phyloP scores from a whole-genome alignment of 2,113 vertebrate genomes.

The Osmerus eperlanus region DNA sequence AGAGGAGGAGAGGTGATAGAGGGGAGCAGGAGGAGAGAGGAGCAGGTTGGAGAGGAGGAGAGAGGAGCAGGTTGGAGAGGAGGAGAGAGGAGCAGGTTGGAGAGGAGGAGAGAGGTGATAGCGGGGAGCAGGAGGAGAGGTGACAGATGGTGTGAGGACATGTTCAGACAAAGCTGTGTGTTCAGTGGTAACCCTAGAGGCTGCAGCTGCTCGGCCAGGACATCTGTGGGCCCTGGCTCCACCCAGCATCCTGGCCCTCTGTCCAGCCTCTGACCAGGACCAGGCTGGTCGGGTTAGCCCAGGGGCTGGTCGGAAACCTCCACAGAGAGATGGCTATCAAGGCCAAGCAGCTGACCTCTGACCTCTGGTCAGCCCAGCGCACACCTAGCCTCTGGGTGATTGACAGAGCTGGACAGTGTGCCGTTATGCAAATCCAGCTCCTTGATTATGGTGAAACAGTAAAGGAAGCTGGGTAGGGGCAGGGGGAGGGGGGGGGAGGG shows the following conservation, averaged over 20 bases:
- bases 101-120: no score
- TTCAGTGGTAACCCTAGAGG: slow-evolving; percentile 4
- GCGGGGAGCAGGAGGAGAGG: not conserved
- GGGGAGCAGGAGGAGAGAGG: not conserved
- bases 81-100: no score
- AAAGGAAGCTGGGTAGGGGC: no score
- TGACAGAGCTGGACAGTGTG: not conserved
- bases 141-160: slow-evolving; percentile 8
- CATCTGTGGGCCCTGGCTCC: no score
- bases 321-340: slow-evolving; percentile 40
- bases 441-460: not conserved
- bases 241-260: no score
- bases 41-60: not conserved
- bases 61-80: no score
- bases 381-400: slow-evolving; percentile 15
- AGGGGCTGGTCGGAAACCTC: slow-evolving; percentile 27
- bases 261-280: no score
- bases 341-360: slow-evolving; percentile 36
- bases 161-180: slow-evolving; percentile 25
- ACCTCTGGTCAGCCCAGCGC: slow-evolving; percentile 38
- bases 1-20: no score
- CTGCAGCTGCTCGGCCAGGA: not conserved
- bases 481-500: no score
- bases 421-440: not conserved
- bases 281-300: no score